phyloP scores from a whole-genome alignment of 2,888 invertebrate species.

The Stictocephala bisonia region DNA sequence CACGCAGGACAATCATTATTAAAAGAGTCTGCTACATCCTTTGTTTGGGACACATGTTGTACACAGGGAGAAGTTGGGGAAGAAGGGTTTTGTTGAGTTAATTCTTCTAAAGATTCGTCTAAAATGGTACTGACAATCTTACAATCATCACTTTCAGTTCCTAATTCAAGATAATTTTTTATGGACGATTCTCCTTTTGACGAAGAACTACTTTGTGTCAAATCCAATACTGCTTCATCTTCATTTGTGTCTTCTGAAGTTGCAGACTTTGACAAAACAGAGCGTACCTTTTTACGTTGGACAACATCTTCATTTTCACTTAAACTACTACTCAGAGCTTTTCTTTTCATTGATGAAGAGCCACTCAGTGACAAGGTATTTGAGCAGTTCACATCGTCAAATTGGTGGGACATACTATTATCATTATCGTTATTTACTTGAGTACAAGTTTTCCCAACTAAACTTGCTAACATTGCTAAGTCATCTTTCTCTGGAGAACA shows the following conservation, averaged over 20 bases:
- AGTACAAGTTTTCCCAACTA: constrained; percentile 13
- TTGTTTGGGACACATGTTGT: no score
- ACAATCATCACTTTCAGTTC: no score
- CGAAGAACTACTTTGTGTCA: constrained; percentile 9
- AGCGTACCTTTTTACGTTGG: constrained; percentile 1
- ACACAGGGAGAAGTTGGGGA: no score
- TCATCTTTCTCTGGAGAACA: not conserved
- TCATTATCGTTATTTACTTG: not conserved
- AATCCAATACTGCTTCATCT: constrained; percentile 4
- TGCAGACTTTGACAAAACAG: not conserved
- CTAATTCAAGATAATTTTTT: no score
- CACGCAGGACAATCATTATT: constrained; percentile 52
- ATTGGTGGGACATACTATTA: no score
- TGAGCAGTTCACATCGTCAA: no score
- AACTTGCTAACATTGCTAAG: constrained; percentile 25
- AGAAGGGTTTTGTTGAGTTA: no score
- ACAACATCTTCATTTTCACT: not conserved
- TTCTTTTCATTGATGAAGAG: no score
- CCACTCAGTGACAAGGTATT: no score
- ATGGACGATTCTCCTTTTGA: not conserved
- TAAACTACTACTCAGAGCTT: not conserved
- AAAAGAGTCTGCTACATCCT: no score
- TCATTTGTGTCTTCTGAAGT: not conserved
- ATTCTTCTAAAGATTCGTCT: no score
- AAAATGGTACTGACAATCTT: no score